Evolutionary conservation across 2,888 invertebrate species (phyloP), one percentile per base, ranked within the genome.

Genomic region (Micoletzkya japonica): DNA sequence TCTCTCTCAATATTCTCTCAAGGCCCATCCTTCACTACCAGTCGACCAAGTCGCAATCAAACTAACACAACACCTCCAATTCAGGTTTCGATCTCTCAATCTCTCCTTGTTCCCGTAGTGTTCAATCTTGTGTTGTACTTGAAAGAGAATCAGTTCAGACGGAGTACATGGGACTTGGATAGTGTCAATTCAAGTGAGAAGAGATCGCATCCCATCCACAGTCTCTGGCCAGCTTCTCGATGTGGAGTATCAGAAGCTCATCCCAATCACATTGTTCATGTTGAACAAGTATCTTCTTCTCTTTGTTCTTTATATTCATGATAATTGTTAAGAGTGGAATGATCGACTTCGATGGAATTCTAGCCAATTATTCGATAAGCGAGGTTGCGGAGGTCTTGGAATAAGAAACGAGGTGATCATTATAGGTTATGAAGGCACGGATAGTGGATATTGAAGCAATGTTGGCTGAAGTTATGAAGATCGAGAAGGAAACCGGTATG

Each of bases 271-370:
- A 76, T 82, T 54, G 82, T 82, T 0, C 81, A 83, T 57, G 75
- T 82, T 67, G 82, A 82, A 59, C 82, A 82, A 73, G 81, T 77
- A 56, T 10, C 34, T 34, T 52, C 50, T 71, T 32, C 59, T 24
- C 20, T 17, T 32, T 17, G n/a, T 17, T 50, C 26, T 24, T 6
- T 30, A 34, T 67, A 24, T 14, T 64, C 0, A 26, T 60, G 4
- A 26, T 36, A 4, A 36, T 37, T 34, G 72, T 75, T 56, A 57
- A 81, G 79, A 76, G 81, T 32, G 82, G 82, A 10, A 72, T 74
- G 50, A 78, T 78, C 17, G 82, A 82, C 56, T 82, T 80, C 70
- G 71, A 71, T 30, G 82, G 82, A 37, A 82, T 82, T 77, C 76
- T 82, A 73, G 77, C 79, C 49, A 74, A 73, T 0, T 76, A 71